A percentile compares a stretch with the other conserved stretches of the same genome.
Evolutionary conservation across 1,140 invertebrate genomes (phyloP).

Genomic region (Hormaphis cornu): DNA sequence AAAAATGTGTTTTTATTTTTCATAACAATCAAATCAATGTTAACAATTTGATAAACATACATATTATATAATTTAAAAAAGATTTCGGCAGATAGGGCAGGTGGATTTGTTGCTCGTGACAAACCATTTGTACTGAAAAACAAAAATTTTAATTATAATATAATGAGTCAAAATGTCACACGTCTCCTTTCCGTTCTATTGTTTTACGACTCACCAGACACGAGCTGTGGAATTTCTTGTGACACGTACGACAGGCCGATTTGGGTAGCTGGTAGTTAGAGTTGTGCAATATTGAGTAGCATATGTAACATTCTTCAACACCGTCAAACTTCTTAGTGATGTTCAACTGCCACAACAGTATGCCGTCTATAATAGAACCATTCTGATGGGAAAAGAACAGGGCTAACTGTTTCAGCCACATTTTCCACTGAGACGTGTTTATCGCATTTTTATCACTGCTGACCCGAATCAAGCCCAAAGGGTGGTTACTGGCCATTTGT

Average conservation of each 20-base stretch:
- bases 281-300: conserved; percentile 79
- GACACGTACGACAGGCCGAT: conserved; percentile 73
- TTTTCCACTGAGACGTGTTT: conserved; percentile 53
- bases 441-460: conserved; percentile 55
- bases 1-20: not conserved
- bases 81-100: conserved; percentile 77
- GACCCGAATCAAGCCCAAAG: conserved; percentile 61
- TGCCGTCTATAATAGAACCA: conserved; percentile 73
- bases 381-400: conserved; percentile 79
- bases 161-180: not conserved
- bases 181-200: too few relatives aligned
- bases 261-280: conserved; percentile 77
- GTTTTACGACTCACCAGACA: conserved; percentile 64
- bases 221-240: conserved; percentile 83
- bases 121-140: conserved; percentile 87
- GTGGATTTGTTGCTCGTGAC: conserved; percentile 79
- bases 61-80: conserved; percentile 50
- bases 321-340: conserved; percentile 83
- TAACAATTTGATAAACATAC: too few relatives aligned
- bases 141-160: conserved; percentile 39
- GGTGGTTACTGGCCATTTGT: conserved; percentile 67
- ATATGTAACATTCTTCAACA: conserved; percentile 89
- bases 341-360: conserved; percentile 79
- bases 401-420: conserved; percentile 68
- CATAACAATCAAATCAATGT: not conserved